These are phyloP conservation scores for Atta texana DNA, from an alignment of 1,140 invertebrate species.

Conservation along the genomic window DNA sequence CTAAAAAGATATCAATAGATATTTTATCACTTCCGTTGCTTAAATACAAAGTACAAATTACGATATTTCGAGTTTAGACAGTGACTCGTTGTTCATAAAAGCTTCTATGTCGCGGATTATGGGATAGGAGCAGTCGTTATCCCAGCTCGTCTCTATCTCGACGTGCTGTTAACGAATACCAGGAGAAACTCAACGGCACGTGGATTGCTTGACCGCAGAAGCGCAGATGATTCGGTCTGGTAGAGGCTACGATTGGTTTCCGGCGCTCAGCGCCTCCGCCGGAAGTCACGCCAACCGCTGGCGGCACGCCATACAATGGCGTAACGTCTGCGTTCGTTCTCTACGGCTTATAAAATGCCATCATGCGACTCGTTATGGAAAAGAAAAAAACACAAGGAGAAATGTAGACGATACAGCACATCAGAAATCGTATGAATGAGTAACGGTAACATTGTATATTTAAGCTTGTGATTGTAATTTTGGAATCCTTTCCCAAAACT, in stretches of 20 bases:
- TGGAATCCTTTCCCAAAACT: background rate
- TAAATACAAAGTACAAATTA: background rate
- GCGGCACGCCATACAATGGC: constrained; percentile 72
- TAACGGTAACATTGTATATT: background rate
- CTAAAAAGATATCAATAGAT: background rate
- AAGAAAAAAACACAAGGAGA: background rate
- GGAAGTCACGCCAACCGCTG: constrained; percentile 79
- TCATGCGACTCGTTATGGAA: background rate
- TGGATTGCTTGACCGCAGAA: constrained; percentile 76
- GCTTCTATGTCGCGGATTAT: background rate
- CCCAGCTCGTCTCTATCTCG: constrained; percentile 25
- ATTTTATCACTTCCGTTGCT: background rate
- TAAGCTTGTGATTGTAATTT: background rate
- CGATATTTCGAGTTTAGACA: background rate
- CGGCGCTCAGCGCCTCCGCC: constrained; percentile 77
- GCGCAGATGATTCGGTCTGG: constrained; percentile 78
- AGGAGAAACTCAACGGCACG: constrained; percentile 47
- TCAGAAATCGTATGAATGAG: background rate
- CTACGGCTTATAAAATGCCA: background rate
- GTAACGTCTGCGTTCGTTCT: constrained; percentile 55
- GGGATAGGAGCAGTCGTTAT: constrained; percentile 46
- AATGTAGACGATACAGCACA: background rate
- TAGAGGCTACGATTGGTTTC: constrained; percentile 80
- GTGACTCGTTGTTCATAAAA: background rate
- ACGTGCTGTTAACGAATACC: constrained; percentile 52